phyloP scores from a whole-genome alignment of 2,797 vertebrate genomes.

The Danio kyathit region DNA sequence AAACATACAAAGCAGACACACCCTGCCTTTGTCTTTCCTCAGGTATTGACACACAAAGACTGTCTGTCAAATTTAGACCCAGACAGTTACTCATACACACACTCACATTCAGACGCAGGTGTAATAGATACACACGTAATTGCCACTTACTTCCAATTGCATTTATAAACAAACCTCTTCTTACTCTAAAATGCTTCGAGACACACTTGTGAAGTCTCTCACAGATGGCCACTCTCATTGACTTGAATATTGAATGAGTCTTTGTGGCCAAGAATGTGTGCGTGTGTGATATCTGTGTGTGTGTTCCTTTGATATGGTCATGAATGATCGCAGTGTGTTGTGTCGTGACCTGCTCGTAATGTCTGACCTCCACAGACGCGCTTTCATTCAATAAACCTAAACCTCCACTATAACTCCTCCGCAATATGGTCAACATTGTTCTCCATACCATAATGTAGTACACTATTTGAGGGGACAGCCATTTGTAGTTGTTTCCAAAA shows the following conservation, averaged over 20 bases:
- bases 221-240: constrained; percentile 20
- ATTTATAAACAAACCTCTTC: background rate
- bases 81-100: background rate
- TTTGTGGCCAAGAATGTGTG: constrained; percentile 27
- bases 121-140: constrained; percentile 9
- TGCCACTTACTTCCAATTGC: constrained; percentile 22
- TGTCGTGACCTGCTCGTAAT: constrained; percentile 33
- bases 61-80: constrained; percentile 11
- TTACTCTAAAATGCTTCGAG: constrained; percentile 31
- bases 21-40: background rate
- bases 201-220: constrained; percentile 13
- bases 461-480: background rate
- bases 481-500: background rate
- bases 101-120: background rate
- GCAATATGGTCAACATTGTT: background rate
- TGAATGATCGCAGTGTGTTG: constrained; percentile 29
- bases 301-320: constrained; percentile 9
- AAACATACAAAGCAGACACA: background rate
- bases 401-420: background rate
- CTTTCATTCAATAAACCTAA: constrained; percentile 21
- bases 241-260: constrained; percentile 32
- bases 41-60: constrained; percentile 6
- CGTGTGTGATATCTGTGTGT: constrained; percentile 4
- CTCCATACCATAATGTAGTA: background rate
- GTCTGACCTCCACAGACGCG: constrained; percentile 29